Base-by-base conservation (phyloP, 1,140 invertebrate species). In the Laupala kohalensis region DNA sequence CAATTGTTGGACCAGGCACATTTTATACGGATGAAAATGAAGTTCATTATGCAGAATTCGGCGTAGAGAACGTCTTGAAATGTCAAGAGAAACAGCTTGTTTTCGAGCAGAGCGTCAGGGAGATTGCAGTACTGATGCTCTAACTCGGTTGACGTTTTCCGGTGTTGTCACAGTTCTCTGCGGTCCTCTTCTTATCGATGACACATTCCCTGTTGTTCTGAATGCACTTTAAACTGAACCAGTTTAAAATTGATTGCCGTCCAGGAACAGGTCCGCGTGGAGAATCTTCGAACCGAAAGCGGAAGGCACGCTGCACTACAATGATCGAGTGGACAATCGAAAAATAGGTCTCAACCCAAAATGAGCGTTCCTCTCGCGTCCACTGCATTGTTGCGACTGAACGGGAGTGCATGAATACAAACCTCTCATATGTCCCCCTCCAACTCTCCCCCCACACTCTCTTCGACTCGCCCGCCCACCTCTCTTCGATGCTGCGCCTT, bases 301-400 rank as follows among this genome's bases (percentile, higher is more conserved):
- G 62, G 26, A 70, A 70, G 19, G 37, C 69, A 25, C 37, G 69
- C 25, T 63, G 37, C 69, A 65, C 24, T 25, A 24, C 64, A 28
- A 71, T 30, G 64, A 27, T 30, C 28, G 28, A 71, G 70, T 24
- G 70, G 53, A 25, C 63, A 62, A 66, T 67, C 4, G 70, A 71
- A 30, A 71, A 71, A 62, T 71, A 71, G 2, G 64, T 64, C 12
- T 67, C 64, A 5, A 27, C 26, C 5, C 23, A 37, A 6, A 65
- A 71, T n/a, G 27, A 19, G 30, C 24, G 64, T 25, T 71, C 4
- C 26, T 66, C 64, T 23, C 26, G 25, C 24, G 30, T 25, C 64
- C 19, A 67, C 5, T n/a, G 6, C 63, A 71, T 63, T 62, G 4
- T 24, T 12, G 13, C n/a, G n/a, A n/a, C n/a, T n/a, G n/a, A n/a